Evolutionary conservation across 2,888 invertebrate species (phyloP).

Genomic region (Dryomyza anilis): DNA sequence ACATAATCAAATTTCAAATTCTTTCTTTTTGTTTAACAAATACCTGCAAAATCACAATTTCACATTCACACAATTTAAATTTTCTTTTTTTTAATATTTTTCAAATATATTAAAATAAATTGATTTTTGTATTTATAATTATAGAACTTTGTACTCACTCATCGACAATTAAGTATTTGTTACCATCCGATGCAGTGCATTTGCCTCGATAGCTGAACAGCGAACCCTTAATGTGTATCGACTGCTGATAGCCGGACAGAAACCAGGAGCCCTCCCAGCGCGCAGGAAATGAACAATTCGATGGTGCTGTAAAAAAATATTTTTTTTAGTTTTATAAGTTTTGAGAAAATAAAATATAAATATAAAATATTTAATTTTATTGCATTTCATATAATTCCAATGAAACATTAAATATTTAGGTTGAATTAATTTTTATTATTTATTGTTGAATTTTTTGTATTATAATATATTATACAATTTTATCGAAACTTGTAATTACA

Average conservation of each 20-base stretch:
- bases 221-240: conserved; percentile 81
- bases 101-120: conserved; percentile 2
- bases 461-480: too few relatives aligned
- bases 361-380: neutral
- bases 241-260: conserved; percentile 85
- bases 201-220: conserved; percentile 84
- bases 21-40: too few relatives aligned
- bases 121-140: too few relatives aligned
- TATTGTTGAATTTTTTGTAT: too few relatives aligned
- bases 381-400: too few relatives aligned
- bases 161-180: conserved; percentile 86
- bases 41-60: neutral
- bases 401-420: too few relatives aligned
- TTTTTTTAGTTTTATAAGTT: neutral
- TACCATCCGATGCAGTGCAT: conserved; percentile 82
- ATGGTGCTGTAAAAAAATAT: conserved; percentile 47
- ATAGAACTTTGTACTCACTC: conserved; percentile 71
- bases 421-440: too few relatives aligned
- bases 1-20: neutral
- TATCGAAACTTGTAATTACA: too few relatives aligned
- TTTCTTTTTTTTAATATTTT: neutral
- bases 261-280: conserved; percentile 91
- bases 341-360: neutral
- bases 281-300: conserved; percentile 81
- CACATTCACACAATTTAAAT: conserved; percentile 2